Percentiles rank a stretch among this genome's conserved stretches.
Evolutionary conservation across 2,113 vertebrate genomes (phyloP).

Genomic region (Myocastor coypus): DNA sequence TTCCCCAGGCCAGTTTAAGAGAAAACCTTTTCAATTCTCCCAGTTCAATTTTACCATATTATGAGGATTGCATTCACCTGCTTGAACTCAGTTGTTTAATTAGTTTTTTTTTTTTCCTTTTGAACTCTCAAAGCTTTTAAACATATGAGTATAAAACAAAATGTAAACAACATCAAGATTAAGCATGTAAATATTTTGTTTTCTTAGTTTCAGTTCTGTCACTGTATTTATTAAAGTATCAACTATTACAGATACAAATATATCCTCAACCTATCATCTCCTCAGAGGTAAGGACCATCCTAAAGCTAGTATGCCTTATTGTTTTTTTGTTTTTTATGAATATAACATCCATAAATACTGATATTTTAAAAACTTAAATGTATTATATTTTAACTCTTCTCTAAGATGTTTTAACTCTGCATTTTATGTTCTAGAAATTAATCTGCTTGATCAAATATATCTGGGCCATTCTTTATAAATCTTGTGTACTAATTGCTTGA

Average conservation of each 20-base stretch:
- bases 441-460: background rate
- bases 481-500: background rate
- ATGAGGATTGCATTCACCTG: background rate
- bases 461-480: conserved; percentile 35
- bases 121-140: conserved; percentile 11
- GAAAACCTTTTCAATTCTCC: conserved; percentile 21
- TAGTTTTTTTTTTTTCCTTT: background rate
- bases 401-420: conserved; percentile 1
- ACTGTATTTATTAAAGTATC: background rate
- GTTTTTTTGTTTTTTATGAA: background rate
- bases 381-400: background rate
- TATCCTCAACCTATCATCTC: background rate
- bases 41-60: background rate
- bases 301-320: background rate
- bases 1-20: background rate
- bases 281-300: background rate
- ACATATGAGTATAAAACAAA: background rate
- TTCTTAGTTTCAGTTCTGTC: background rate
- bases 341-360: background rate
- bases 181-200: background rate
- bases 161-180: background rate
- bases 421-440: conserved; percentile 27
- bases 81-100: background rate
- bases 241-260: background rate
- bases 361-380: background rate